These are phyloP conservation scores for Tychaedon coryphoeus DNA, from an alignment of 2,113 vertebrate genomes.

Conservation along the genomic window DNA sequence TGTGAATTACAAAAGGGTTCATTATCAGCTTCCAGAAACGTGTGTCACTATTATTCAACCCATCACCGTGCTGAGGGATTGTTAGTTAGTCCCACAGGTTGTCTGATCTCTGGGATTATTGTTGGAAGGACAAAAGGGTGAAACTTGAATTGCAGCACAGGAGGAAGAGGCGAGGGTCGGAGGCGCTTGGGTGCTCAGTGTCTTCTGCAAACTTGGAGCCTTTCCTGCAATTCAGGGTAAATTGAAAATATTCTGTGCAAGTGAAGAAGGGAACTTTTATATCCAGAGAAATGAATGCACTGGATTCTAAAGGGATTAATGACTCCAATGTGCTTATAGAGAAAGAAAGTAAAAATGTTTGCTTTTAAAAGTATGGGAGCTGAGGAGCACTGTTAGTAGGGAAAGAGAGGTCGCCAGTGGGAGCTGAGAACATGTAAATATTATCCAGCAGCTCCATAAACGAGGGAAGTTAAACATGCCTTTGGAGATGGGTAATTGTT, in stretches of 20 bases:
- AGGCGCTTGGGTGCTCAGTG: background rate
- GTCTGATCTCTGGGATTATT: background rate
- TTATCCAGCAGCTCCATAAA: constrained; percentile 17
- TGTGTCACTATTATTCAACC: background rate
- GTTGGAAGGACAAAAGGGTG: background rate
- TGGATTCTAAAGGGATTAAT: background rate
- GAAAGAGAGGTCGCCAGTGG: background rate
- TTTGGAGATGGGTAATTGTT: background rate
- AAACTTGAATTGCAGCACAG: background rate
- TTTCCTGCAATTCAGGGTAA: background rate
- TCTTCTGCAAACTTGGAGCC: background rate
- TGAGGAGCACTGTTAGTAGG: background rate
- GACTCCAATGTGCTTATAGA: background rate
- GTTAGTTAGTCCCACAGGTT: background rate
- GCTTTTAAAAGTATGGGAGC: background rate
- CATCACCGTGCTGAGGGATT: background rate
- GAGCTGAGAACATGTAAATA: constrained; percentile 28
- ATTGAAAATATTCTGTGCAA: background rate
- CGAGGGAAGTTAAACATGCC: background rate
- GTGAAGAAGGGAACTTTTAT: background rate
- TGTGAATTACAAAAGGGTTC: background rate
- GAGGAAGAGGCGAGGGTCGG: background rate
- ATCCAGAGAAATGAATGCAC: background rate
- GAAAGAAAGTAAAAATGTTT: constrained; percentile 40
- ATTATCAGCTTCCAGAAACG: background rate